phyloP scores from a whole-genome alignment of 2,888 invertebrate genomes.

The Spisula solida region DNA sequence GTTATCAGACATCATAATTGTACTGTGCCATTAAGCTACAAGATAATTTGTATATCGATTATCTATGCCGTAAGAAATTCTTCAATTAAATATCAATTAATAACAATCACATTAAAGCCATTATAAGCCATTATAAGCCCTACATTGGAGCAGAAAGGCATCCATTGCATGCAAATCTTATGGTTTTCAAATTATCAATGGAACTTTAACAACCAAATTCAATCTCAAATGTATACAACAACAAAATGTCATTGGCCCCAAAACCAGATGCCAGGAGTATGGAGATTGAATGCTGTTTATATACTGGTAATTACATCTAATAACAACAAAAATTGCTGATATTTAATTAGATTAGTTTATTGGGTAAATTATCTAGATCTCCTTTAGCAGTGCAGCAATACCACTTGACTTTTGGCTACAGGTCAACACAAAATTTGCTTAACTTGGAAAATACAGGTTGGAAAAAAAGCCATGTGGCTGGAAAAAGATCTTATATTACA shows the following conservation, averaged over 20 bases:
- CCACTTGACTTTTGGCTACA: too few relatives aligned
- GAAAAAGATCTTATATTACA: too few relatives aligned
- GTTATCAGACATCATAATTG: neutral
- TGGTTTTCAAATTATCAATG: neutral
- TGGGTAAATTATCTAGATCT: neutral
- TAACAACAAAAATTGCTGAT: neutral
- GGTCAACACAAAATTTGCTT: too few relatives aligned
- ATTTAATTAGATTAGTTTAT: neutral
- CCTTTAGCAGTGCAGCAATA: neutral
- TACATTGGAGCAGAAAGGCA: neutral
- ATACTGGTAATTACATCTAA: neutral
- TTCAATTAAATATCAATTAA: conserved; percentile 13
- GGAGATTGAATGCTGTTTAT: neutral
- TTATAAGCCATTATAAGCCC: too few relatives aligned
- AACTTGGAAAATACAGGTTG: too few relatives aligned
- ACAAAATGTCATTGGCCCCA: too few relatives aligned
- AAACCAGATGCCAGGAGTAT: neutral
- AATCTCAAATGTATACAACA: neutral
- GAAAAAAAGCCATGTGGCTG: too few relatives aligned
- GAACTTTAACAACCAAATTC: neutral
- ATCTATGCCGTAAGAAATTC: neutral
- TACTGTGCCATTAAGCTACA: neutral
- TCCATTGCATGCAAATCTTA: neutral
- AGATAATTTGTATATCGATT: neutral
- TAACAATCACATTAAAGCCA: neutral